Evolutionary conservation across 2,113 vertebrate genomes (phyloP), one percentile per base, ranked within the genome.

Genomic region (Dolichallabes microphthalmus): DNA sequence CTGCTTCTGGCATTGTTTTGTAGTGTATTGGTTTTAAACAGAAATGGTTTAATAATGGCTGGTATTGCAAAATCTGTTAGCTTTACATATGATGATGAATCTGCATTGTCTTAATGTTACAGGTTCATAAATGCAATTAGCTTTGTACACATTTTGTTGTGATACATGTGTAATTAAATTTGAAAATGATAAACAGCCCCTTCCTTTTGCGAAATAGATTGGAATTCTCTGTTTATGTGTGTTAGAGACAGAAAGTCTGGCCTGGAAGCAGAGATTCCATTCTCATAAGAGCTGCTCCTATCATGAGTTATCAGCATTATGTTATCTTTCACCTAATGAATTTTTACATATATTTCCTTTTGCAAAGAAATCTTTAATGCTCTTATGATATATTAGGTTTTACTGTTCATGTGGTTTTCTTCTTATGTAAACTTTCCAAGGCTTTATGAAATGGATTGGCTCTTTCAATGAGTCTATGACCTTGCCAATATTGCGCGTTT

Each of bases 201-300:
- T 73, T 64, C 58, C 71, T 76, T 74, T 88, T 82, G 69, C 63
- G 80, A 22, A 61, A 61, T 11, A 15, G 63, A 87, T 78, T 86
- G 84, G 78, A 86, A 84, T 86, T 86, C 75, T 63, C 79, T 50
- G 32, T 83, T 74, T 58, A 27, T 69, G n/a, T 78, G 7, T 66
- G n/a, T 63, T 25, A 39, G 22, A 57, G n/a, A 52, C 73, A 58
- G 25, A 84, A 32, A 35, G 9, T 20, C 6, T 63, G n/a, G 10
- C 39, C 10, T 52, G 82, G 39, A 60, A 57, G 58, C 22, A n/a
- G 53, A 79, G 73, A 83, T 71, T 17, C 7, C 20, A 22, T 55
- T 19, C 20, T 58, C 32, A 57, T 30, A 6, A 2, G 2, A 69
- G 66, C 12, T 69, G 30, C 66, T 35, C 17, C 35, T 69, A 19